A percentile compares a stretch with the other conserved stretches of the same genome.
These are phyloP conservation scores for Drosophila pachea DNA, from an alignment of 1,140 invertebrate genomes.

Conservation along the genomic window DNA sequence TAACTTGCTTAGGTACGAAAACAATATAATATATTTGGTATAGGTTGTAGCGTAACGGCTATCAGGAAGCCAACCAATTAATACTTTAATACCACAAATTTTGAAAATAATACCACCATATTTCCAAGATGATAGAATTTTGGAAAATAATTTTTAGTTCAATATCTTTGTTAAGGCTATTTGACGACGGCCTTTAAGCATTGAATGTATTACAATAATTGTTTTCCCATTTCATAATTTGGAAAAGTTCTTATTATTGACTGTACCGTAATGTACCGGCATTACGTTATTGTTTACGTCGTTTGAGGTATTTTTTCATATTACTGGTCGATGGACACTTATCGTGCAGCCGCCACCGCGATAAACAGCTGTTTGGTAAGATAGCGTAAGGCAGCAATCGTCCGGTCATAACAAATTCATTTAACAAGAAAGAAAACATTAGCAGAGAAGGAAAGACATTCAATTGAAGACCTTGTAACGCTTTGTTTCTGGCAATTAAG, in stretches of 20 bases:
- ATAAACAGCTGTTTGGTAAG: constrained; percentile 31
- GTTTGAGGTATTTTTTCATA: constrained; percentile 15
- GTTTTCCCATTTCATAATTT: no score
- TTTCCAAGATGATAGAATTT: no score
- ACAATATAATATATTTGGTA: no score
- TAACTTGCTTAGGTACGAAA: no score
- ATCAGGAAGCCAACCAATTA: no score
- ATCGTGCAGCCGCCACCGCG: constrained; percentile 25
- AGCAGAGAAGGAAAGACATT: constrained; percentile 2
- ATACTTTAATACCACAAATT: no score
- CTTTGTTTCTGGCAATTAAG: background rate
- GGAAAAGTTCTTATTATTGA: background rate
- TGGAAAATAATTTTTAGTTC: no score
- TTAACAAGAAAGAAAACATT: constrained; percentile 33
- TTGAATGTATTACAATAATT: no score
- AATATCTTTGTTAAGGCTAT: no score
- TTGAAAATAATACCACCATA: no score
- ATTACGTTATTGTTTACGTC: constrained; percentile 1
- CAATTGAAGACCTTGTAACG: background rate
- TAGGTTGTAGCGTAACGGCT: no score
- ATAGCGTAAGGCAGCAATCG: constrained; percentile 33
- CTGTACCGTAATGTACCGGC: background rate
- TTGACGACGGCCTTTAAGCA: no score
- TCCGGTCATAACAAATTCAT: constrained; percentile 42
- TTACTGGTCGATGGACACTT: constrained; percentile 11